Percentiles rank a stretch among this genome's conserved stretches.
Conservation (phyloP, 2,797 vertebrate species). For the Scomberomorus guttatus region DNA sequence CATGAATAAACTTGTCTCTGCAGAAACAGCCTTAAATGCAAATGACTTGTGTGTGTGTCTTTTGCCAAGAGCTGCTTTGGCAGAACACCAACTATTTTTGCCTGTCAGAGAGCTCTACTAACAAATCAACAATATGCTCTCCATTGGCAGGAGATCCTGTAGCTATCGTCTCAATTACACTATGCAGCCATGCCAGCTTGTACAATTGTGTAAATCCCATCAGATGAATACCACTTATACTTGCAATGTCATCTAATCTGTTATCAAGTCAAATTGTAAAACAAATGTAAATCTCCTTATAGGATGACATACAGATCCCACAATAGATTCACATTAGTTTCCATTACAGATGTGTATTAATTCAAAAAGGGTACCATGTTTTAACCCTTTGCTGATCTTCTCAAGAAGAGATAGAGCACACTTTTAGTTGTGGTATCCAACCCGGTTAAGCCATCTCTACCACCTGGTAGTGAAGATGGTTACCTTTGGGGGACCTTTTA, state of each 20-base stretch:
- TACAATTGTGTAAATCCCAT: constrained; percentile 4
- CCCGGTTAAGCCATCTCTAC: too few species aligned
- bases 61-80: constrained; percentile 53
- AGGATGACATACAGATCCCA: background rate
- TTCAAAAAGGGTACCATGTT: background rate
- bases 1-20: constrained; percentile 57
- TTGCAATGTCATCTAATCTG: constrained; percentile 18
- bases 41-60: constrained; percentile 43
- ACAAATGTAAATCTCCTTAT: constrained; percentile 7
- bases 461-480: too few species aligned
- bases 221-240: constrained; percentile 13
- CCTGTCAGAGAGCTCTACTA: constrained; percentile 34
- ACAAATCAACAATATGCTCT: constrained; percentile 43
- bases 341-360: background rate
- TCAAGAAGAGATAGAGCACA: too few species aligned
- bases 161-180: constrained; percentile 18
- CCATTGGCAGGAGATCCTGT: constrained; percentile 23
- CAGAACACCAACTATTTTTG: constrained; percentile 52
- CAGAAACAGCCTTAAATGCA: constrained; percentile 56
- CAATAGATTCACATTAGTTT: constrained; percentile 2
- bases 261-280: background rate
- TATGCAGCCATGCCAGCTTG: constrained; percentile 1
- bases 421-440: background rate
- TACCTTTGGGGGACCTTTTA: too few species aligned
- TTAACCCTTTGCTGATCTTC: background rate